Conservation (phyloP, 2,797 vertebrate genomes). For the Falco biarmicus region DNA sequence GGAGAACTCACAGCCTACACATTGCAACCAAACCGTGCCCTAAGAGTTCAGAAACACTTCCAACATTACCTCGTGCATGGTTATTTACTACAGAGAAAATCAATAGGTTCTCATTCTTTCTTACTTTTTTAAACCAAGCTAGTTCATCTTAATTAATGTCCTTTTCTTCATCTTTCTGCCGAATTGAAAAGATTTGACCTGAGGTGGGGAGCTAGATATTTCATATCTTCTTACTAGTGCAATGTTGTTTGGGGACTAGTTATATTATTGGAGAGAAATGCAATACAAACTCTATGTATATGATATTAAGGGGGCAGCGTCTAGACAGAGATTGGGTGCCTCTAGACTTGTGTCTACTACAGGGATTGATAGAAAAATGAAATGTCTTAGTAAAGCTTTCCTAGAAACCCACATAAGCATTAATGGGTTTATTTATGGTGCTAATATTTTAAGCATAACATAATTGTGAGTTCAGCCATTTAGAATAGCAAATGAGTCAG, state of each 20-base stretch:
- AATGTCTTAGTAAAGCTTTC: slow-evolving; percentile 17
- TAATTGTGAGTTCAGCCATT: slow-evolving; percentile 30
- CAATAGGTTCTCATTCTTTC: neutral
- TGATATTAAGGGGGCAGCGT: neutral
- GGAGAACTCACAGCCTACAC: neutral
- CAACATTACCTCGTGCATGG: neutral
- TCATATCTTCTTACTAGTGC: neutral
- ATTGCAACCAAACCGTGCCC: neutral
- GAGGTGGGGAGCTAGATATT: neutral
- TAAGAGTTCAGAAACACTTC: neutral
- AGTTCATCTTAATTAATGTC: neutral
- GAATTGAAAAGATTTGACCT: neutral
- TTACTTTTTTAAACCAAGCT: neutral
- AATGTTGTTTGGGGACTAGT: neutral
- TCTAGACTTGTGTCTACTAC: neutral
- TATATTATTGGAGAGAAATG: neutral
- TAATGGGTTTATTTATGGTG: slow-evolving; percentile 14
- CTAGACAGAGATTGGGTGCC: slow-evolving; percentile 8
- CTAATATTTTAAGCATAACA: slow-evolving; percentile 36
- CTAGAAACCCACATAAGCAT: slow-evolving; percentile 31
- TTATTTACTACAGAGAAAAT: slow-evolving; percentile 3
- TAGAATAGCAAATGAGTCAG: neutral
- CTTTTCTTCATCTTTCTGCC: neutral
- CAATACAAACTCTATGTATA: neutral
- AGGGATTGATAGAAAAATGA: slow-evolving; percentile 27